A percentile compares a stretch with the other conserved stretches of the same genome.
Conservation (phyloP, 2,888 invertebrate species). For the Drosophila austrosaltans region DNA sequence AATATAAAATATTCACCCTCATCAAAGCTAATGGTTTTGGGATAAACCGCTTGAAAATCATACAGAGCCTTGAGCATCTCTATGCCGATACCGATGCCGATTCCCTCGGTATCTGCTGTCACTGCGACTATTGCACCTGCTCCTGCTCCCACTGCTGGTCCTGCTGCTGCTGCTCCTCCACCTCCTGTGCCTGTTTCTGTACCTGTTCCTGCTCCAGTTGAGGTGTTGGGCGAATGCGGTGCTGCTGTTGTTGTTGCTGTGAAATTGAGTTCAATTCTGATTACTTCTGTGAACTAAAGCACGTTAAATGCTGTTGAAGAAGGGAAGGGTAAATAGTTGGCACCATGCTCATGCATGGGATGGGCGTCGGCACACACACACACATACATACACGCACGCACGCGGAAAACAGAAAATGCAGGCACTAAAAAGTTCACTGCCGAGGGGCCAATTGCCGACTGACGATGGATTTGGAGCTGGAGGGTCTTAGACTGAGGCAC, state of each 20-base stretch:
- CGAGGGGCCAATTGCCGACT: slow-evolving; percentile 62
- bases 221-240: slow-evolving; percentile 48
- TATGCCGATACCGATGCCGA: slow-evolving; percentile 78
- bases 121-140: slow-evolving; percentile 19
- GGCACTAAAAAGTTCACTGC: slow-evolving; percentile 70
- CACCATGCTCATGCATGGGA: slow-evolving; percentile 13
- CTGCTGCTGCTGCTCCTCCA: slow-evolving; percentile 20
- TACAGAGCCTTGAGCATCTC: slow-evolving; percentile 93
- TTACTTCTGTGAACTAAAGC: slow-evolving; percentile 25
- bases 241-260: slow-evolving; percentile 46
- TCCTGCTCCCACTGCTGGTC: slow-evolving; percentile 24
- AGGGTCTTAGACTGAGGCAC: slow-evolving; percentile 21
- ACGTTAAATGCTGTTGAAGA: not conserved
- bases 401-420: slow-evolving; percentile 31
- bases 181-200: slow-evolving; percentile 26
- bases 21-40: slow-evolving; percentile 92
- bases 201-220: slow-evolving; percentile 5
- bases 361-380: slow-evolving; percentile 61
- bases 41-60: slow-evolving; percentile 92
- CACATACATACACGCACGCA: slow-evolving; percentile 30
- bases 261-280: slow-evolving; percentile 1
- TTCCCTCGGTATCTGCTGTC: slow-evolving; percentile 15
- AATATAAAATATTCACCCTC: slow-evolving; percentile 92
- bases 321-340: not conserved
- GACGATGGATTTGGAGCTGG: slow-evolving; percentile 26